Evolutionary conservation across 2,888 invertebrate species (phyloP).

Genomic region (Baronia brevicornis): DNA sequence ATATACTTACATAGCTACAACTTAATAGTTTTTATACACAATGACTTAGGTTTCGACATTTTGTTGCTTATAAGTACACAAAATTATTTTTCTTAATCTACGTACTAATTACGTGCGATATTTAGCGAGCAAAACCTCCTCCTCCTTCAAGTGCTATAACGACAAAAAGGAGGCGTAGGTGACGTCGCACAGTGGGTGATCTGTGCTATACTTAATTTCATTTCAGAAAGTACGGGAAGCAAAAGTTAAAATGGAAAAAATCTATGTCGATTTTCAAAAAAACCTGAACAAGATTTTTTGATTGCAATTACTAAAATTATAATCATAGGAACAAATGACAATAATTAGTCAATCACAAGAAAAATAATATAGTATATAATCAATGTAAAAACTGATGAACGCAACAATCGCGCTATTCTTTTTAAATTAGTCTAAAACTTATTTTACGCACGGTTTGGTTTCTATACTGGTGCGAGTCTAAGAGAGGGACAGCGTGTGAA

Average conservation of each 20-base stretch:
- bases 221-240: constrained; percentile 43
- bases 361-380: constrained; percentile 38
- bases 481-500: constrained; percentile 47
- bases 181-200: constrained; percentile 46
- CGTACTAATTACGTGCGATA: constrained; percentile 67
- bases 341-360: constrained; percentile 71
- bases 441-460: constrained; percentile 69
- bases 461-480: constrained; percentile 69
- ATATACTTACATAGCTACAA: constrained; percentile 67
- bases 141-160: constrained; percentile 24
- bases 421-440: constrained; percentile 59
- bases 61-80: constrained; percentile 74
- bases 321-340: constrained; percentile 73
- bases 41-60: constrained; percentile 76
- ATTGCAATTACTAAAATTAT: constrained; percentile 50
- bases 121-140: constrained; percentile 35
- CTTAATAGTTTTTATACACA: constrained; percentile 72
- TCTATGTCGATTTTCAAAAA: constrained; percentile 71
- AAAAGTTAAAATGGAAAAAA: constrained; percentile 43
- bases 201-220: constrained; percentile 39
- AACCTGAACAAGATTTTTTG: constrained; percentile 69
- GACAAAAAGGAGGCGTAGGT: constrained; percentile 28
- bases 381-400: constrained; percentile 60
- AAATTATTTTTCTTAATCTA: constrained; percentile 59
- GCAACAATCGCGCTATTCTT: constrained; percentile 53